Percentiles rank a stretch among this genome's conserved stretches.
Evolutionary conservation across 2,113 vertebrate species (phyloP).

Genomic region (Cyprinodon tularosa): DNA sequence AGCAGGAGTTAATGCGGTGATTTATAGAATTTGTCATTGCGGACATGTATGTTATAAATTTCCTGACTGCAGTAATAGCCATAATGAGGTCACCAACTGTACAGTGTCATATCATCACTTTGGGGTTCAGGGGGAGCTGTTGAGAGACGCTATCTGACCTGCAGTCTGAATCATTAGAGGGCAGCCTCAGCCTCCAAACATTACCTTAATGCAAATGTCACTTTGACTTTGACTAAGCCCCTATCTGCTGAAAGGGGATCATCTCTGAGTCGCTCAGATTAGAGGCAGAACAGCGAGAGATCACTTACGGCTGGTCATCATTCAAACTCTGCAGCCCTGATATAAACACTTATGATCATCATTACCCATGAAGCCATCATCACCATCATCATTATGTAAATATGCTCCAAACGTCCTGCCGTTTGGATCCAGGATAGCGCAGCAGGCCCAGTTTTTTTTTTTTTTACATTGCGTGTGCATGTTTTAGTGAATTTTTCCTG

Average conservation of each 20-base stretch:
- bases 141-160: conserved; percentile 47
- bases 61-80: conserved; percentile 65
- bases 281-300: conserved; percentile 16
- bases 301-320: conserved; percentile 45
- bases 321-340: conserved; percentile 48
- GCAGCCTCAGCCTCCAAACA: conserved; percentile 65
- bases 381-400: conserved; percentile 62
- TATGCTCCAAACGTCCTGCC: conserved; percentile 55
- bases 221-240: conserved; percentile 57
- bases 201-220: conserved; percentile 66
- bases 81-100: conserved; percentile 77
- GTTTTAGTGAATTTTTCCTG: conserved; percentile 91
- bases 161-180: conserved; percentile 57
- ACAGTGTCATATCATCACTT: conserved; percentile 78
- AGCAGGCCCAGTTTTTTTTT: conserved; percentile 84
- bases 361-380: conserved; percentile 54
- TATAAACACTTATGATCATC: conserved; percentile 56
- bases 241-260: conserved; percentile 15
- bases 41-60: conserved; percentile 72
- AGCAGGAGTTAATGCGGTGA: conserved; percentile 66
- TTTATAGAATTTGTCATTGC: conserved; percentile 75
- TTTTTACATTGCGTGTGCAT: conserved; percentile 88
- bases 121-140: conserved; percentile 48
- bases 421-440: conserved; percentile 83
- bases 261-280: conserved; percentile 10